Base-by-base conservation (phyloP, 2,888 invertebrate species). In the Molorchus minor region DNA sequence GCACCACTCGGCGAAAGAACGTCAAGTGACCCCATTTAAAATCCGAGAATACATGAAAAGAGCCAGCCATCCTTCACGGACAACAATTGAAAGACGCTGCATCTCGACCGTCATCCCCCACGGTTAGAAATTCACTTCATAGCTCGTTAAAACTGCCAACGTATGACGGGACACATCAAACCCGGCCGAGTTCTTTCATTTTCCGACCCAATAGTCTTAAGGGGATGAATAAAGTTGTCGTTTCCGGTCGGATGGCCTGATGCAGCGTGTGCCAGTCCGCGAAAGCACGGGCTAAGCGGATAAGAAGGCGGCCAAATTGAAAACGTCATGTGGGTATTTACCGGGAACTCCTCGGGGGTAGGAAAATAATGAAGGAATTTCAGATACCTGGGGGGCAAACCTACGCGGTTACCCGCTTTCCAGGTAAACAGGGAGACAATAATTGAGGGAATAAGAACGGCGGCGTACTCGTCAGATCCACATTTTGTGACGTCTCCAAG, bases 271-370 rank as follows among this genome's bases (percentile, higher is more conserved):
- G 30, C 30, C 17, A 29, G 45, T 16, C 52, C 52, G 52, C 21
- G 52, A 52, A 52, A 30, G 53, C 61, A 58, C 51, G n/a, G n/a
- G 58, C 49, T 64, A 64, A 64, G 58, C 56, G 58, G 64, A 64
- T 61, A 64, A 64, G n/a, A n/a, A n/a, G 56, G 43, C 46, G 40
- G 61, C 29, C 58, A 61, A 64, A 64, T 64, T 64, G 64, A 61
- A 64, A 64, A 64, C 56, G 58, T 64, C 61, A 61, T 61, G 61
- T 64, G 64, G 61, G 61, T 61, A 57, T 64, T 61, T 57, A 38
- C 52, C 30, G 52, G 52, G 30, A 13, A 30, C 51, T 41, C 52
- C 64, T 55, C 56, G 36, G 16, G 63, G 55, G 63, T 43, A 53
- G 3, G 45, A 60, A 58, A 58, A 64, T 64, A 64, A 64, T 58